These are phyloP conservation scores for Plestiodon gilberti DNA, from an alignment of 2,113 vertebrate species.

Conservation along the genomic window DNA sequence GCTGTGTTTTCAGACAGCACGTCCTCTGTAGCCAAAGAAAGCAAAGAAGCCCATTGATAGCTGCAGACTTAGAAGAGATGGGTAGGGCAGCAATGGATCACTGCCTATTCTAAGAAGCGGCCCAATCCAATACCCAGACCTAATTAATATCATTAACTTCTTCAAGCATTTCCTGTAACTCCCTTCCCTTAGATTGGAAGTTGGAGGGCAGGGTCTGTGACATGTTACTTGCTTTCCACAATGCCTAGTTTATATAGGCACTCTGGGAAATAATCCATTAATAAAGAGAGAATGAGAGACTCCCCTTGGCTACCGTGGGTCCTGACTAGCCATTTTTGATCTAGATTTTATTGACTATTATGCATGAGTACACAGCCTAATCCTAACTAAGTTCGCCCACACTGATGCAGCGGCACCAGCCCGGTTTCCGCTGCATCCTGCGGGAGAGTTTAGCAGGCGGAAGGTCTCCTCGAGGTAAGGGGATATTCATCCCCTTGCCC, in stretches of 20 bases:
- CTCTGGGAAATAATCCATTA: no score
- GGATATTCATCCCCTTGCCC: no score
- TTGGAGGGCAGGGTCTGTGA: not conserved
- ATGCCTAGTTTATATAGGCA: not conserved
- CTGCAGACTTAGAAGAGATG: not conserved
- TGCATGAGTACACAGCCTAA: no score
- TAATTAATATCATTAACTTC: not conserved
- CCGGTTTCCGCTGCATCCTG: no score
- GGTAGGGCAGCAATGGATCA: not conserved
- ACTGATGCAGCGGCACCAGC: no score
- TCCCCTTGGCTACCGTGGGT: no score
- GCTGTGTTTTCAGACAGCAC: conserved; percentile 37
- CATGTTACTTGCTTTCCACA: not conserved
- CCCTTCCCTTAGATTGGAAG: not conserved
- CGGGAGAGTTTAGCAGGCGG: no score
- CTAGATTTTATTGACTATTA: no score
- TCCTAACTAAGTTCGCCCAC: no score
- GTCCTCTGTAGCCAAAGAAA: conserved; percentile 35
- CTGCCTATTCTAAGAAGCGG: rapidly evolving
- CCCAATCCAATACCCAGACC: not conserved
- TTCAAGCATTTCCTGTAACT: not conserved
- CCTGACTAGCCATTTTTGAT: no score
- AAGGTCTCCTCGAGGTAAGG: no score
- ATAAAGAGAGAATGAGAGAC: no score
- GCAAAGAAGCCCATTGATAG: conserved; percentile 17